These are phyloP conservation scores for Piezodorus guildinii DNA, from an alignment of 1,140 invertebrate genomes.

Conservation along the genomic window DNA sequence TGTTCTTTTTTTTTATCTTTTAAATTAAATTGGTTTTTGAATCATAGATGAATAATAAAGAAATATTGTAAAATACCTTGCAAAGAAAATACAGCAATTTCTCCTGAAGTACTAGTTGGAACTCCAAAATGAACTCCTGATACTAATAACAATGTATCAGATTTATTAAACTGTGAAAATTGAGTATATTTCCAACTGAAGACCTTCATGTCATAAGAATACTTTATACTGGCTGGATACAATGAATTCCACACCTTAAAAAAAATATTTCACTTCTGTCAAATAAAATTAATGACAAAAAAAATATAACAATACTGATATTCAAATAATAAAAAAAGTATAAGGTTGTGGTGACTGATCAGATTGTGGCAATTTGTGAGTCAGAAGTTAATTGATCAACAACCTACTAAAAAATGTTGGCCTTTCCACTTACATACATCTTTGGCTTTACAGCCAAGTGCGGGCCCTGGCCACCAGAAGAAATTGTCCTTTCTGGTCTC, in stretches of 20 bases:
- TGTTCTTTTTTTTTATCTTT: too few species aligned
- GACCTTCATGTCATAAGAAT: constrained; percentile 66
- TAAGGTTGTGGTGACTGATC: too few species aligned
- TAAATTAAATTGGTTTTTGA: too few species aligned
- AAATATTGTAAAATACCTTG: constrained; percentile 39
- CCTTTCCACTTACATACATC: too few species aligned
- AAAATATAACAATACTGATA: neutral
- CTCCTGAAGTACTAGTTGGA: constrained; percentile 66
- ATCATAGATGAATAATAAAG: too few species aligned
- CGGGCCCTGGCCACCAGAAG: too few species aligned
- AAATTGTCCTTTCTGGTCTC: too few species aligned
- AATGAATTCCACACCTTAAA: constrained; percentile 62
- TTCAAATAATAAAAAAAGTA: neutral
- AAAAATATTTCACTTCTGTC: neutral
- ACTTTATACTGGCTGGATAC: constrained; percentile 59
- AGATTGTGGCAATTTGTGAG: too few species aligned
- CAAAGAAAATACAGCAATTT: constrained; percentile 77
- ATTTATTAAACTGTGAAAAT: constrained; percentile 77
- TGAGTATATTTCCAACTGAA: constrained; percentile 85
- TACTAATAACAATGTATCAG: constrained; percentile 69
- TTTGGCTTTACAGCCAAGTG: too few species aligned
- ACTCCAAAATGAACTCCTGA: constrained; percentile 78
- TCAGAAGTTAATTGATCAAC: too few species aligned
- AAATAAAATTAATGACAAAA: neutral
- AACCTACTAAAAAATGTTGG: too few species aligned